Base-by-base conservation (phyloP, 1,140 invertebrate species). In the Achroia grisella region DNA sequence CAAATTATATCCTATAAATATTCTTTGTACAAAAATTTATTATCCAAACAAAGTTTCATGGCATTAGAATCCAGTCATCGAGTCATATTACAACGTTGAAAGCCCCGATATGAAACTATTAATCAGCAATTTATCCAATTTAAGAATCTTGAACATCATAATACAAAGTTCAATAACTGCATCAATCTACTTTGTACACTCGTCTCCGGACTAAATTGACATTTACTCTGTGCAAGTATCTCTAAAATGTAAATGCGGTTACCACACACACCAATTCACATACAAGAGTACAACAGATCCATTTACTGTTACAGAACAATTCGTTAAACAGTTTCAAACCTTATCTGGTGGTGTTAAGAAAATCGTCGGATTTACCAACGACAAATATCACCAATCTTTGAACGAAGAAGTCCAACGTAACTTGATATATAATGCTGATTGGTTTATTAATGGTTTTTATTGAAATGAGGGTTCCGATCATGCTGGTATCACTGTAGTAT, bases 201-300 rank as follows among this genome's bases (percentile, higher is more conserved):
- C 69, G 60, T 77, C 70, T 71, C 71, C 75, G 65, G 71, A 77
- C 74, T 80, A 76, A 83, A 83, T 83, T 83, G 79, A 83, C 79
- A 79, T 83, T 82, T 83, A 83, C 75, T 80, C 74, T 62, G 60
- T 66, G 63, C 76, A 69, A 77, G 71, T 69, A 77, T 73, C 66
- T 78, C 68, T 79, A 76, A 80, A 80, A 82, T 80, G 78, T 82
- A 82, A 80, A 82, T 78, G 75, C 62, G 75, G 71, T 82, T 76
- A 56, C 53, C 64, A 77, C 67, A 79, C 71, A 70, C 69, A 78
- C 68, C 62, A 69, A 70, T 64, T 66, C 67, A 67, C 47, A 57
- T 52, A 39, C 28, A 34, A 27, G 2, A 15, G 23, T 32, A 37
- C 35, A 37, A 15, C 35, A 2, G 9, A 17, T 10, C 2, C 13